Evolutionary conservation across 2,888 invertebrate species (phyloP), one percentile per base, ranked within the genome.

Genomic region (Acleris sparsana): DNA sequence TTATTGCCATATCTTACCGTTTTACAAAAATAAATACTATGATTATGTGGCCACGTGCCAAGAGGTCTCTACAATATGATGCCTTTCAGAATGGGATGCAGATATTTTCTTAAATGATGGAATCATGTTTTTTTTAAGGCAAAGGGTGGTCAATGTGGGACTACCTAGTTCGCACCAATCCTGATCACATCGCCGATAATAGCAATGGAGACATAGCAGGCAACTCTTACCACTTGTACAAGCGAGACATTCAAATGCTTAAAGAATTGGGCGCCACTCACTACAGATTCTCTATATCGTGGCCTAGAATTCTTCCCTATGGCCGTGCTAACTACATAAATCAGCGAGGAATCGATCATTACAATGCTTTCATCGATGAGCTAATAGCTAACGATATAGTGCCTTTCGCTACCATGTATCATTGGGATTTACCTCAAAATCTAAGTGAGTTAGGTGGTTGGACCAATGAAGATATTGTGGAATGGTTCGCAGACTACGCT

Each of bases 291-390:
- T 94, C 94, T 0, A 80, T 94, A 51, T 93, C 95, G 0, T 96
- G 96, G 96, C 76, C 94, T 1, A 84, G 96, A 53, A 90, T 96
- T 44, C 83, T 95, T 71, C 95, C 95, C 0, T 89, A 86, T 39
- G 95, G 95, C 33, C 86, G 88, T 63, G 80, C 87, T 52, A 88
- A 93, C 71, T 76, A 87, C 7, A 81, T 95, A 9, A 96, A 95
- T 79, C 83, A 87, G 56, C 89, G 90, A 1, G 96, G 95, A 17
- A 86, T 96, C 5, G 82, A 92, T 25, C 95, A 95, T 81, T 96
- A 96, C 80, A 94, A 94, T 73, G 87, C 93, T 65, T 78, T 96
- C 53, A 94, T 96, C 51, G 86, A 95, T 76, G 94, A 93, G 68
- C 84, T 96, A 17, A 70, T 94, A 6, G 86, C 80, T 5, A 91